Evolutionary conservation across 64 coral and sea anemone species (phyloP).

Genomic region (Stichodactyla helianthus): DNA sequence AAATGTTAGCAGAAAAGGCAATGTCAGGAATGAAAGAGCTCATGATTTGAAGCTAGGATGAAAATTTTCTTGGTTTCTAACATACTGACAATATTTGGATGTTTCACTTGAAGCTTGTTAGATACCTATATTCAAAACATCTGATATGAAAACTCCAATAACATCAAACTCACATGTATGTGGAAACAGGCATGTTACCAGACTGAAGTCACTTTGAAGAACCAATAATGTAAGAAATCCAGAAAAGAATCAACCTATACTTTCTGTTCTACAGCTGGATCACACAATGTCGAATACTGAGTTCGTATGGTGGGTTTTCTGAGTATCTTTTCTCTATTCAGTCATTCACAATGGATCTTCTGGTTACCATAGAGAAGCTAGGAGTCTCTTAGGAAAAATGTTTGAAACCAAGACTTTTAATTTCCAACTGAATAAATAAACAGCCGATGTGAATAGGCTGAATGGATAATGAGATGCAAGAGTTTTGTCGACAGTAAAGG

Average conservation of each 20-base stretch:
- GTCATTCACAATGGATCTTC: constrained; percentile 49
- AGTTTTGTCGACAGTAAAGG: constrained; percentile 27
- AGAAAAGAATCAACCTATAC: background rate
- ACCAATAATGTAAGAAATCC: background rate
- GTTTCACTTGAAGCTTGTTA: background rate
- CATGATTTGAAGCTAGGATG: background rate
- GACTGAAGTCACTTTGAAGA: background rate
- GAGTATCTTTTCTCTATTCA: constrained; percentile 14
- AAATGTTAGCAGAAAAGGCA: background rate
- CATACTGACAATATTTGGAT: background rate
- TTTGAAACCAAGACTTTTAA: constrained; percentile 38
- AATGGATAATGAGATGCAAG: constrained; percentile 41
- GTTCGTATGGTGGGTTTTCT: background rate
- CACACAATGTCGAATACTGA: background rate
- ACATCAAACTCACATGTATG: constrained; percentile 38
- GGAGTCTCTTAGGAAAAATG: constrained; percentile 59
- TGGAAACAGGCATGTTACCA: constrained; percentile 48
- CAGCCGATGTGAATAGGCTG: constrained; percentile 22
- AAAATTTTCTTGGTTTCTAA: background rate
- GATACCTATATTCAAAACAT: background rate
- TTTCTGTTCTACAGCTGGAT: background rate
- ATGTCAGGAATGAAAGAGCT: background rate
- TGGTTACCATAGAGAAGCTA: constrained; percentile 52
- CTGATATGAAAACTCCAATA: background rate
- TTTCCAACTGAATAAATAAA: constrained; percentile 58